These are phyloP conservation scores for Pachyramphus minor DNA, from an alignment of 2,113 vertebrate genomes.

Conservation along the genomic window DNA sequence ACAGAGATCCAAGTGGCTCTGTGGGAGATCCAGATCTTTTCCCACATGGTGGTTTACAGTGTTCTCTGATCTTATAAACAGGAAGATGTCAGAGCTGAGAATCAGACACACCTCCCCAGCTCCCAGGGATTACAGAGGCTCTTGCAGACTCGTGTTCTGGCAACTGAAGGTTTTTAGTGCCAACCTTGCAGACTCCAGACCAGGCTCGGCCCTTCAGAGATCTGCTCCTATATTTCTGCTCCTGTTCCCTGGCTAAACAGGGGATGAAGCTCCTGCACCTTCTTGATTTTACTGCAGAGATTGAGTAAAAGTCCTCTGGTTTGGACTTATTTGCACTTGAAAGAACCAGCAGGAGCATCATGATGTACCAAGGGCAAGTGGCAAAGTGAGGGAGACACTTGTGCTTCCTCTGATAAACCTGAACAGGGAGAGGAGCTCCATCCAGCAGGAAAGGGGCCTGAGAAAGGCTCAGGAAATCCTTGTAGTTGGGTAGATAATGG, in stretches of 20 bases:
- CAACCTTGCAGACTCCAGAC: background rate
- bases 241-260: background rate
- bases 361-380: rapidly evolving
- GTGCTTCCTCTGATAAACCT: background rate
- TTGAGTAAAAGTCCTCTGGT: background rate
- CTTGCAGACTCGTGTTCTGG: rapidly evolving
- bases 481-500: constrained; percentile 4
- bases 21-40: background rate
- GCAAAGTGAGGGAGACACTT: rapidly evolving
- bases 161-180: rapidly evolving
- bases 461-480: background rate
- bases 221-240: background rate
- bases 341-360: background rate
- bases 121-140: background rate
- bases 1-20: background rate
- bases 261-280: background rate
- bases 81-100: background rate
- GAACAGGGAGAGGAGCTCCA: background rate
- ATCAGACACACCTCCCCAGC: background rate
- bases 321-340: background rate
- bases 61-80: rapidly evolving
- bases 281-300: background rate
- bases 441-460: constrained; percentile 11
- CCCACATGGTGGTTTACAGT: background rate
- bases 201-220: background rate